Conservation (phyloP, 2,113 vertebrate species). For the Paratilapia polleni region DNA sequence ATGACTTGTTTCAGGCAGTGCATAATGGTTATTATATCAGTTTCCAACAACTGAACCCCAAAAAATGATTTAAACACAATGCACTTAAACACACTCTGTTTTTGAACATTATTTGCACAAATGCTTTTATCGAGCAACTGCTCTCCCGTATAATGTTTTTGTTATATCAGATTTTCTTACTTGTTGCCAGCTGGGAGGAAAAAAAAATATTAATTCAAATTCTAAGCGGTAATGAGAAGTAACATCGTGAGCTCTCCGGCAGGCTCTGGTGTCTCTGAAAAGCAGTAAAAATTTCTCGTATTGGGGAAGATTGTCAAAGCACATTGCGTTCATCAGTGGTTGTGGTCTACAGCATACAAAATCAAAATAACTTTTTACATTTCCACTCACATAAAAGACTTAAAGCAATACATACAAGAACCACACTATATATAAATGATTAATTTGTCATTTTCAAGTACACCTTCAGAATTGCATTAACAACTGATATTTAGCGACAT, state of each 20-base stretch:
- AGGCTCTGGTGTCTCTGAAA: neutral
- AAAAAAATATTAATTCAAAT: constrained; percentile 13
- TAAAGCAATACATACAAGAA: neutral
- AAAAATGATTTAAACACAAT: neutral
- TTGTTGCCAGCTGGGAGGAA: neutral
- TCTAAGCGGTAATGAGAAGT: neutral
- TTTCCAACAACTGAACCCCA: neutral
- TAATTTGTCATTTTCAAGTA: neutral
- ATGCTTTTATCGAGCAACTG: neutral
- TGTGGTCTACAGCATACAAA: neutral
- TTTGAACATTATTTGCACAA: neutral
- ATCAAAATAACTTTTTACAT: neutral
- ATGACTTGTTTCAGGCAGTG: neutral
- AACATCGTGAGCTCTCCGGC: neutral
- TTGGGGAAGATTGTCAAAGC: neutral
- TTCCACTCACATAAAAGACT: neutral
- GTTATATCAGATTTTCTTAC: constrained; percentile 6
- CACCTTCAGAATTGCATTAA: neutral
- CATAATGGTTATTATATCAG: neutral
- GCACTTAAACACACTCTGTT: neutral
- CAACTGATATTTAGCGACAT: neutral
- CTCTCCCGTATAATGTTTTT: neutral
- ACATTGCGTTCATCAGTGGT: neutral
- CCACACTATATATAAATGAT: neutral
- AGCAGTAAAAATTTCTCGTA: neutral